Base-by-base conservation (phyloP, 2,113 vertebrate species). In the Dasyornis broadbenti region DNA sequence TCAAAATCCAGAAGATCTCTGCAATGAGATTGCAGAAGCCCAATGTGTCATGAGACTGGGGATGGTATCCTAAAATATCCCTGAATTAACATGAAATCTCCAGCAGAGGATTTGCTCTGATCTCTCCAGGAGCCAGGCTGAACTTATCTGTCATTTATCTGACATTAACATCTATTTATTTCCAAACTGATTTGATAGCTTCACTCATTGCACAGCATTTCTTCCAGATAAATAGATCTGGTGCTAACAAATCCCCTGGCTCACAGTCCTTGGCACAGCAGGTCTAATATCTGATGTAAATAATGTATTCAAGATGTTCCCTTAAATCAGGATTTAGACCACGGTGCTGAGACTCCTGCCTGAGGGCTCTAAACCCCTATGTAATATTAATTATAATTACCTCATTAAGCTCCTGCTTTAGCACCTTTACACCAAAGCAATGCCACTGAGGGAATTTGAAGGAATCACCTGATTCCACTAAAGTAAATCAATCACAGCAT, bases 231-330 rank as follows among this genome's bases (percentile, higher is more conserved):
- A 92, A 88, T 40, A 54, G 56, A 40, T 50, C 54, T 88, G 70
- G 30, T 57, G 84, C 42, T 86, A 90, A 91, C 77, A 85, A 94
- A 87, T 82, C 54, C 90, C 78, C 50, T 39, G 52, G 53, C 37
- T 23, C 53, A 22, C 70, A 79, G 78, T 31, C 39, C 12, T 24
- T 68, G 60, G 53, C 75, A 59, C 68, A 90, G 90, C 70, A 93
- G 70, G 63, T 45, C 61, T 91, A 80, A 95, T 93, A 61, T 77
- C 56, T 77, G 84, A 40, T 63, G 87, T 92, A 95, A 95, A 94
- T 94, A 92, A 95, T 94, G 70, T 50, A 95, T 70, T 79, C 14
- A 31, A 91, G 78, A 81, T 72, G 59, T 79, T 94, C 87, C 63
- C 50, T 65, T 92, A 94, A 86, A 96, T 88, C 88, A 86, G 83